Evolutionary conservation across 2,113 vertebrate species (phyloP).

Genomic region (Cephalophus harveyi): DNA sequence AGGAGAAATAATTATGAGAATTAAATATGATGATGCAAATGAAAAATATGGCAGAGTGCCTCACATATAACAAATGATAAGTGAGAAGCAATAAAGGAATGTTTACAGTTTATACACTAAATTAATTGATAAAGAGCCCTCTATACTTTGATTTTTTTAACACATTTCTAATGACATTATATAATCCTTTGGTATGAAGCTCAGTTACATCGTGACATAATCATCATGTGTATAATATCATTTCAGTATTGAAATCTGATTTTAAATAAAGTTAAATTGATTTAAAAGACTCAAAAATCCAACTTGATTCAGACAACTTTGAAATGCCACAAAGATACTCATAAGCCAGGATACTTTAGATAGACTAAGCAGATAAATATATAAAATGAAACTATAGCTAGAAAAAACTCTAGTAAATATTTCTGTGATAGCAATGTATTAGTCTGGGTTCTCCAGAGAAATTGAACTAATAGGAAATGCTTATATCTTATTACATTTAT

Average conservation of each 20-base stretch:
- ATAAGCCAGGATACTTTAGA: background rate
- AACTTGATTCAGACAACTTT: background rate
- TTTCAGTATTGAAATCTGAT: background rate
- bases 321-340: background rate
- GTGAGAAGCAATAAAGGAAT: background rate
- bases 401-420: background rate
- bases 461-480: background rate
- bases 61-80: background rate
- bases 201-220: background rate
- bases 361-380: background rate
- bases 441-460: background rate
- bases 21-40: background rate
- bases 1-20: background rate
- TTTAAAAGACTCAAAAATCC: background rate
- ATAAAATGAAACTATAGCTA: background rate
- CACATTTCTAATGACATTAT: background rate
- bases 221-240: background rate
- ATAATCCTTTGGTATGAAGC: background rate
- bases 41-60: background rate
- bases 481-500: background rate
- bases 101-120: background rate
- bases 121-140: background rate
- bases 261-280: background rate
- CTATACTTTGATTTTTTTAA: background rate
- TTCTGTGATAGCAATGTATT: background rate